A percentile compares a stretch with the other conserved stretches of the same genome.
Evolutionary conservation across 1,140 invertebrate genomes (phyloP).

Genomic region (Telenomus remus): DNA sequence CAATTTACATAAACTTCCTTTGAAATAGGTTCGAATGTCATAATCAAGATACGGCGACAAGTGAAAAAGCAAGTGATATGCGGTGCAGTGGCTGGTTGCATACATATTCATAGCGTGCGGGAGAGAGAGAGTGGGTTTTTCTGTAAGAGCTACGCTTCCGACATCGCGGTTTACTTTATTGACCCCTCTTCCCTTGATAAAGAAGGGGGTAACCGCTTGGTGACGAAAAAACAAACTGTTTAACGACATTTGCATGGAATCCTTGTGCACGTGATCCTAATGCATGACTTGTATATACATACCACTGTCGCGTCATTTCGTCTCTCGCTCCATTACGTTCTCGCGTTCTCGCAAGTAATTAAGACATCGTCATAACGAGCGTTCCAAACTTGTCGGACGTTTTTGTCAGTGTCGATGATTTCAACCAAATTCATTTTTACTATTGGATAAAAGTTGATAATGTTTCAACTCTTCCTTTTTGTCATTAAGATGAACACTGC

Average conservation of each 20-base stretch:
- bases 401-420: slow-evolving; percentile 45
- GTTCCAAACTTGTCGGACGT: slow-evolving; percentile 48
- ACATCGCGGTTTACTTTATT: slow-evolving; percentile 53
- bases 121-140: slow-evolving; percentile 48
- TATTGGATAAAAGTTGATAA: background rate
- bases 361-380: slow-evolving; percentile 58
- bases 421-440: slow-evolving; percentile 49
- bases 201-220: slow-evolving; percentile 31
- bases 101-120: slow-evolving; percentile 51
- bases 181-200: slow-evolving; percentile 52
- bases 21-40: slow-evolving; percentile 21
- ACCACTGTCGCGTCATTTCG: slow-evolving; percentile 12
- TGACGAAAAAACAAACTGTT: slow-evolving; percentile 20
- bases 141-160: slow-evolving; percentile 36
- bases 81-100: slow-evolving; percentile 26
- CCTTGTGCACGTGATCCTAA: slow-evolving; percentile 28
- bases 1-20: slow-evolving; percentile 16
- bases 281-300: slow-evolving; percentile 5
- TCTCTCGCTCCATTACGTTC: slow-evolving; percentile 13
- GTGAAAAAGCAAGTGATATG: slow-evolving; percentile 44
- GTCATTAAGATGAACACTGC: too few species aligned
- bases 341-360: slow-evolving; percentile 42
- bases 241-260: slow-evolving; percentile 53
- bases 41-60: slow-evolving; percentile 36
- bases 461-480: too few species aligned